Percentiles rank a stretch among this genome's conserved stretches.
phyloP scores from a whole-genome alignment of 2,113 vertebrate species.

The Brienomyrus longianalis region DNA sequence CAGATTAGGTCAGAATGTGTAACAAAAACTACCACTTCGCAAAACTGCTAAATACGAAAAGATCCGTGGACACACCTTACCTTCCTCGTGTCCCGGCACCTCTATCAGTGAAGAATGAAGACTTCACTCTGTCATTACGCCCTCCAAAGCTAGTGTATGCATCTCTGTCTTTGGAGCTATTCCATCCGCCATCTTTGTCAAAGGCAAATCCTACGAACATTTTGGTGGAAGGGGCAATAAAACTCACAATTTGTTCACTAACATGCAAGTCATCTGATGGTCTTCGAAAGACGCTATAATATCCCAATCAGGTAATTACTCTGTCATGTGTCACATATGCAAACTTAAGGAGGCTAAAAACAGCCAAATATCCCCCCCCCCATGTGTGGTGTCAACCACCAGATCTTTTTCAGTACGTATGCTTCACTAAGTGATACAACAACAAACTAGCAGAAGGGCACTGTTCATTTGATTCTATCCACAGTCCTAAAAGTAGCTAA shows the following conservation, averaged over 20 bases:
- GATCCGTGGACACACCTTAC: conserved; percentile 41
- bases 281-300: not conserved
- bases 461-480: not conserved
- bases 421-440: not conserved
- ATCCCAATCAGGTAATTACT: not conserved
- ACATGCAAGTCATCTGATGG: not conserved
- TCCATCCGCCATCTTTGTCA: conserved; percentile 81
- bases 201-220: conserved; percentile 51
- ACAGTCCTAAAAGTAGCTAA: not conserved
- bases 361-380: not conserved
- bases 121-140: conserved; percentile 73
- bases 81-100: conserved; percentile 79
- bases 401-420: not conserved
- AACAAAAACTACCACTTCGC: not conserved
- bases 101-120: conserved; percentile 81
- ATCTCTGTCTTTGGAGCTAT: conserved; percentile 74
- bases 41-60: not conserved
- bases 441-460: not conserved
- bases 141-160: conserved; percentile 86
- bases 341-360: not conserved
- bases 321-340: not conserved
- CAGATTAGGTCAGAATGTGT: not conserved
- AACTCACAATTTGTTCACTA: not conserved
- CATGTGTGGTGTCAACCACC: not conserved
- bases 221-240: not conserved